These are phyloP conservation scores for Hemistola chrysoprasaria DNA, from an alignment of 2,888 invertebrate species.

Conservation along the genomic window DNA sequence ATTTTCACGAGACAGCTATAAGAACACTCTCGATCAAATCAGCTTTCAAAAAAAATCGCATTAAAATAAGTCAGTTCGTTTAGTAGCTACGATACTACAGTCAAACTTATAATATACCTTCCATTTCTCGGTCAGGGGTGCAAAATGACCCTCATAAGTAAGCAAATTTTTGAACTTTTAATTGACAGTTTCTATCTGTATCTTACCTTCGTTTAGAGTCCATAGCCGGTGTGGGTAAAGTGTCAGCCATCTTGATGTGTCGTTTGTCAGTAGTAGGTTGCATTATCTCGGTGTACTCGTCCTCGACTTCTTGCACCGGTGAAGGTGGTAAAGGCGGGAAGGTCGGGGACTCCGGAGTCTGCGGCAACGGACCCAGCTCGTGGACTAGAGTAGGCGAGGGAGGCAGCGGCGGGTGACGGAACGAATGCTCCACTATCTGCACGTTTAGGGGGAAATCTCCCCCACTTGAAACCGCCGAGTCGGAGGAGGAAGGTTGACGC, in stretches of 20 bases:
- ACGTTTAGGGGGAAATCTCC: conserved; percentile 84
- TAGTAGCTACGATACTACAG: too few relatives aligned
- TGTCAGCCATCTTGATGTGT: conserved; percentile 76
- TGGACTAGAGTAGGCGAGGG: conserved; percentile 65
- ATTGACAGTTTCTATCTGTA: conserved; percentile 1
- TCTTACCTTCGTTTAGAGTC: conserved; percentile 72
- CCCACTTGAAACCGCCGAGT: conserved; percentile 76
- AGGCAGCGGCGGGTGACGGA: conserved; percentile 68
- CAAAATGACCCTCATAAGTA: too few relatives aligned
- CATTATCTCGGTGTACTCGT: conserved; percentile 87
- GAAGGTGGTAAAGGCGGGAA: conserved; percentile 92
- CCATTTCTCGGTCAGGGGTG: too few relatives aligned
- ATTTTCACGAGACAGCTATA: too few relatives aligned
- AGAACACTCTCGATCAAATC: too few relatives aligned
- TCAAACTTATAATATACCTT: too few relatives aligned
- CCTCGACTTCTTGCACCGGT: conserved; percentile 90
- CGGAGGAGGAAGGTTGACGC: conserved; percentile 76
- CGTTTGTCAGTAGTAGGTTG: conserved; percentile 76
- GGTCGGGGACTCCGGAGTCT: conserved; percentile 75
- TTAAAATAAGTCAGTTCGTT: too few relatives aligned
- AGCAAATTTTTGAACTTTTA: too few relatives aligned
- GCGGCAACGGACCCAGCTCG: conserved; percentile 74
- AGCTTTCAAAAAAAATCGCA: too few relatives aligned
- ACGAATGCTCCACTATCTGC: conserved; percentile 84
- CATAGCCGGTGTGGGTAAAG: conserved; percentile 77